Conservation (phyloP, 2,888 invertebrate species). For the Chrysolina oricalcia region DNA sequence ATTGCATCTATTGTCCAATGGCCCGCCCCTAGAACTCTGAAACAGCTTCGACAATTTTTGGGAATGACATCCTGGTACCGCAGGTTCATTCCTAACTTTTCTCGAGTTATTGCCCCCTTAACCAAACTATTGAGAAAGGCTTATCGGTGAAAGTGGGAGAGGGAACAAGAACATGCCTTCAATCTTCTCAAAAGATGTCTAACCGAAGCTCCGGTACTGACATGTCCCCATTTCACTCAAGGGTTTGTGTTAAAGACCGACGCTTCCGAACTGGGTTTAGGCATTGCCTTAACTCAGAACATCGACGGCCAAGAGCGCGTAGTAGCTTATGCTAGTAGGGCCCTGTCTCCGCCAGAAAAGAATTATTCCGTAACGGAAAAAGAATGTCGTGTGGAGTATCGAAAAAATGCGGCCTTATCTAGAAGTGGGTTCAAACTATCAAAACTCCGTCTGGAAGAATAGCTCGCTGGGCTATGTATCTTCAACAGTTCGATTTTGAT, state of each 20-base stretch:
- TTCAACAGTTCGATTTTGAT: too few relatives aligned
- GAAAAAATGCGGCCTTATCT: too few relatives aligned
- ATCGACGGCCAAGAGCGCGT: conserved; percentile 47
- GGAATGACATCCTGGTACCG: too few relatives aligned
- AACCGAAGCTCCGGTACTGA: conserved; percentile 47
- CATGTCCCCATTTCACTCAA: conserved; percentile 47
- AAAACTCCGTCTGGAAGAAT: conserved; percentile 52
- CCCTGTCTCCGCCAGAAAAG: too few relatives aligned
- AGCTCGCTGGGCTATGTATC: conserved; percentile 55
- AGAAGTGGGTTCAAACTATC: conserved; percentile 39
- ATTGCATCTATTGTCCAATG: conserved; percentile 19
- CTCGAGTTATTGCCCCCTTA: conserved; percentile 50
- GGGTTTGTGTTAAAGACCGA: conserved; percentile 54
- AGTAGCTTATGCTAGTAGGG: conserved; percentile 46
- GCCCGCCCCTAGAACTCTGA: neutral
- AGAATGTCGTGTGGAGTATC: too few relatives aligned
- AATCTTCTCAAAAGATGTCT: conserved; percentile 40
- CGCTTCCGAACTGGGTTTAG: conserved; percentile 39
- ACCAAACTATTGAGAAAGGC: conserved; percentile 42
- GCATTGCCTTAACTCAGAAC: conserved; percentile 28
- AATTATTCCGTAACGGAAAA: too few relatives aligned
- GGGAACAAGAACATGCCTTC: conserved; percentile 39
- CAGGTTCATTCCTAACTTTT: too few relatives aligned
- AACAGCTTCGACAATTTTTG: conserved; percentile 20
- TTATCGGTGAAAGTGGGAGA: conserved; percentile 40